Percentiles rank a stretch among this genome's conserved stretches.
Conservation (phyloP, 1,140 invertebrate species). For the Leptinotarsa defecta region DNA sequence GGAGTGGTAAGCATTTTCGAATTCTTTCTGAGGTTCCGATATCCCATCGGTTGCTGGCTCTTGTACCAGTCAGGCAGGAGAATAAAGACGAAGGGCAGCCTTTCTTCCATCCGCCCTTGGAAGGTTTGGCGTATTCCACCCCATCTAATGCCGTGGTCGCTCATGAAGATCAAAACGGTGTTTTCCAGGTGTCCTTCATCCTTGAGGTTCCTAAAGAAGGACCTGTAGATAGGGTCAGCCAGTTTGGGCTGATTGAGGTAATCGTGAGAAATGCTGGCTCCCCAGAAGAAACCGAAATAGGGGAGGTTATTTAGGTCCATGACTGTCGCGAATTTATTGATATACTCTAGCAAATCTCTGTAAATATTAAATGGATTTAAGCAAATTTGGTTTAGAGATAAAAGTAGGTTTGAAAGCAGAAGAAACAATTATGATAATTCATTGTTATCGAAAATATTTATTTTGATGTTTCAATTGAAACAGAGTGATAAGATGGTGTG, state of each 20-base stretch:
- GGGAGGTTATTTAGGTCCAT: conserved; percentile 57
- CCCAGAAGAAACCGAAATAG: conserved; percentile 83
- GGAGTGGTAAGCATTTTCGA: conserved; percentile 77
- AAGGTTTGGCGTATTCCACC: conserved; percentile 79
- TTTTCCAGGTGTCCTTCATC: conserved; percentile 66
- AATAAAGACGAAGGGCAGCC: conserved; percentile 83
- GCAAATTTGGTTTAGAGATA: too few species aligned
- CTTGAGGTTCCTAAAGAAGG: conserved; percentile 66
- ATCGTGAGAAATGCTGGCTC: conserved; percentile 77
- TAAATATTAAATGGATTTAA: conserved; percentile 17
- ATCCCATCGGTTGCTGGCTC: conserved; percentile 65
- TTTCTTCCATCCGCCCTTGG: conserved; percentile 86
- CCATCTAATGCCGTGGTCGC: conserved; percentile 92
- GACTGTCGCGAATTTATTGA: conserved; percentile 62
- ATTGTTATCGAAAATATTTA: too few species aligned
- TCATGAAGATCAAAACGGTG: conserved; percentile 79
- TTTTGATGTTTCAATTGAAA: too few species aligned
- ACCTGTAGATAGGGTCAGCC: conserved; percentile 66
- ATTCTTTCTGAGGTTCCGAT: conserved; percentile 72
- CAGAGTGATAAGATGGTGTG: too few species aligned
- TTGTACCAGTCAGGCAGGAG: conserved; percentile 77
- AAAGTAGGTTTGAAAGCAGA: too few species aligned
- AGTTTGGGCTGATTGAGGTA: conserved; percentile 72
- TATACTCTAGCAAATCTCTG: conserved; percentile 65
- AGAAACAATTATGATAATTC: too few species aligned